phyloP scores from a whole-genome alignment of 2,888 invertebrate genomes.

The Embidobia sp. region DNA sequence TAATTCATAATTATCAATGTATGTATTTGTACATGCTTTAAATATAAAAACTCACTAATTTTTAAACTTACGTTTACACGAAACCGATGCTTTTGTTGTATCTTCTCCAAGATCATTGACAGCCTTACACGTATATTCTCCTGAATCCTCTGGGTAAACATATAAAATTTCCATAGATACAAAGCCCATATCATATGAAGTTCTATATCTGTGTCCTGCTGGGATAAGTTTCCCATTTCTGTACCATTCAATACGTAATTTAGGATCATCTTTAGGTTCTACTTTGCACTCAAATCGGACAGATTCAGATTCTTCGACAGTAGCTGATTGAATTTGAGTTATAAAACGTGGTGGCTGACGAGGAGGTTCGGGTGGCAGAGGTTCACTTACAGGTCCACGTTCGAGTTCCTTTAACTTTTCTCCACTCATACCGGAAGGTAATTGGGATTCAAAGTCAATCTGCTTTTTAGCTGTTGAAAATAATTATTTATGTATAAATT shows the following conservation, averaged over 20 bases:
- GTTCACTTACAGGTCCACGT: conserved; percentile 89
- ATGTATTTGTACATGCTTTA: too few relatives aligned
- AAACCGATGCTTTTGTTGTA: conserved; percentile 90
- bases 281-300: conserved; percentile 97
- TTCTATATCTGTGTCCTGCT: conserved; percentile 95
- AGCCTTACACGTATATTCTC: conserved; percentile 96
- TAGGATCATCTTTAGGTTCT: conserved; percentile 96
- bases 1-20: conserved; percentile 19
- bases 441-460: conserved; percentile 93
- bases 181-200: conserved; percentile 96
- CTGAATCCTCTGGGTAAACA: conserved; percentile 96
- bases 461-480: conserved; percentile 82
- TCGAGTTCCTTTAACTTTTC: conserved; percentile 95
- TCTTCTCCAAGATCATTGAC: conserved; percentile 96
- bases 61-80: conserved; percentile 88
- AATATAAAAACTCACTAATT: too few relatives aligned
- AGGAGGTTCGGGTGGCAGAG: conserved; percentile 87
- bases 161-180: conserved; percentile 95
- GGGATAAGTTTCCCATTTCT: conserved; percentile 94
- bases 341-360: conserved; percentile 92
- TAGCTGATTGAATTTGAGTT: conserved; percentile 92
- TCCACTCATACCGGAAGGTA: conserved; percentile 96
- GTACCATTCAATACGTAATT: conserved; percentile 95
- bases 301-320: conserved; percentile 95
- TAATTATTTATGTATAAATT: conserved; percentile 4